Conservation (phyloP, 1,140 invertebrate species). For the Trigoniulus corallinus region DNA sequence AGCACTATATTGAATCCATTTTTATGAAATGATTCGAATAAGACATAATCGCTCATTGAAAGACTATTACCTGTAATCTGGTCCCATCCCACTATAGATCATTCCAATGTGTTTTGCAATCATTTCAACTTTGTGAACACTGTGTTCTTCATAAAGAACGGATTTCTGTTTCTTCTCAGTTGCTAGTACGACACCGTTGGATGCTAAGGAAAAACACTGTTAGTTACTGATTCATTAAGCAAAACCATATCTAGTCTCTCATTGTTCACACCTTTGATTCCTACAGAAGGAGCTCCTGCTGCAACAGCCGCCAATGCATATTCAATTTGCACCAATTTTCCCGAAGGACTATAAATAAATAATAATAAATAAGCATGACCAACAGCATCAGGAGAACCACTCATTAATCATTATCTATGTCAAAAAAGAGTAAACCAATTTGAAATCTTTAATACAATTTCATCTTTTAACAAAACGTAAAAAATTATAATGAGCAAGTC, state of each 20-base stretch:
- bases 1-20: too few species aligned
- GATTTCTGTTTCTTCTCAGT: conserved; percentile 99
- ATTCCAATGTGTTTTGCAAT: conserved; percentile 93
- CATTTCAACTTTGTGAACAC: conserved; percentile 89
- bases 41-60: not conserved
- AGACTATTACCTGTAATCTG: conserved; percentile 33
- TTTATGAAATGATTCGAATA: too few species aligned
- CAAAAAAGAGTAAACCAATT: too few species aligned
- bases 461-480: conserved; percentile 1
- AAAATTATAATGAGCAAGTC: conserved; percentile 2
- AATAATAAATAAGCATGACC: too few species aligned
- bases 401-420: not conserved
- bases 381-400: not conserved
- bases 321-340: conserved; percentile 98
- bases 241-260: not conserved
- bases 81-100: conserved; percentile 77
- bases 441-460: not conserved
- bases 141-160: conserved; percentile 88
- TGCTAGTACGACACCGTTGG: conserved; percentile 89
- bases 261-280: conserved; percentile 67
- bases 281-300: conserved; percentile 95
- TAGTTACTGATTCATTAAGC: not conserved
- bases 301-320: conserved; percentile 98
- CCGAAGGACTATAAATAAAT: conserved; percentile 69
- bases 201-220: conserved; percentile 38